Evolutionary conservation across 2,797 vertebrate species (phyloP).

Genomic region (Glossophaga mutica): DNA sequence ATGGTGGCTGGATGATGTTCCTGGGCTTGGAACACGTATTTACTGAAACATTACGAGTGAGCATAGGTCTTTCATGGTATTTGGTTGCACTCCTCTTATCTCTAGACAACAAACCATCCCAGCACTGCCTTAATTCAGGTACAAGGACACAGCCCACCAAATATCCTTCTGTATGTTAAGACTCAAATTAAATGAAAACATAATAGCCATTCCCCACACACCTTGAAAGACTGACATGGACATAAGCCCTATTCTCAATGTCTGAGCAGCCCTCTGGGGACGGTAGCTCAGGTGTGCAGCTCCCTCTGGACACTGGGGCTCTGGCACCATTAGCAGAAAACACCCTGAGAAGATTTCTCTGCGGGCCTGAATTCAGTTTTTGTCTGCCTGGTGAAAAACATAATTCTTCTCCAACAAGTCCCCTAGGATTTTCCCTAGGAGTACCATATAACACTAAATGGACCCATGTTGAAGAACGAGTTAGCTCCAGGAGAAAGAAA

Average conservation of each 20-base stretch:
- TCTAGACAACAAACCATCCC: background rate
- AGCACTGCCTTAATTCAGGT: background rate
- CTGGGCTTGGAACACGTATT: background rate
- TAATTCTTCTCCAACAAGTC: constrained; percentile 46
- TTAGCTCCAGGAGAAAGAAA: constrained; percentile 41
- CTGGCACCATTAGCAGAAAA: constrained; percentile 49
- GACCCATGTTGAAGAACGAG: constrained; percentile 47
- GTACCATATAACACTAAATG: constrained; percentile 1
- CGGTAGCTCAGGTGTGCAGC: background rate
- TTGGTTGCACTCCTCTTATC: background rate
- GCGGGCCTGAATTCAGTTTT: constrained; percentile 51
- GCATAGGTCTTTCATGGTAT: background rate
- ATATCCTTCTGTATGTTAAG: background rate
- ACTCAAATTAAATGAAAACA: background rate
- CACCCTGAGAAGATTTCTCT: constrained; percentile 27
- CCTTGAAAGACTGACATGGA: background rate
- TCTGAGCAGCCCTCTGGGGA: background rate
- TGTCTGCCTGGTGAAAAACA: constrained; percentile 68
- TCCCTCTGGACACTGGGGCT: background rate
- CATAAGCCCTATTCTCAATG: background rate
- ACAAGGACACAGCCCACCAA: background rate
- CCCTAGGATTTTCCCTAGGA: constrained; percentile 28
- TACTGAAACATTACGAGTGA: background rate
- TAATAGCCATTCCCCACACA: background rate
- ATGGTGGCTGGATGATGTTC: background rate